Base-by-base conservation (phyloP, 1,140 invertebrate genomes). In the Panagrolaimus sp. region DNA sequence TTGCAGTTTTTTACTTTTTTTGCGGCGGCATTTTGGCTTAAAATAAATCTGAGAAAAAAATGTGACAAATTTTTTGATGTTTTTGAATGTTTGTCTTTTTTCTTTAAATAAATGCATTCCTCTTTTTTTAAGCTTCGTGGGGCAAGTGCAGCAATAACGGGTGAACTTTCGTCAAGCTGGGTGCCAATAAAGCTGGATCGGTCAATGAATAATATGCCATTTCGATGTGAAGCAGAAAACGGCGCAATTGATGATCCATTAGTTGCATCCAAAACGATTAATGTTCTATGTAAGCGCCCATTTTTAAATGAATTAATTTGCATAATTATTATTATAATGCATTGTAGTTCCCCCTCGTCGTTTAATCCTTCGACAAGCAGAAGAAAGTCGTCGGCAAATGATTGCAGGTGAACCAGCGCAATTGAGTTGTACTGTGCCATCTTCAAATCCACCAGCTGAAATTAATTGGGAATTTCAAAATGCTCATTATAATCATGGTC, bases 201-300 rank as follows among this genome's bases (percentile, higher is more conserved):
- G 14, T 68, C 81, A 7, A 75, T 81, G 75, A 81, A 81, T 70
- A 70, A 68, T 14, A 70, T 74, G 51, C 74, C 72, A 16, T 92
- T 95, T 80, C 88, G 90, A 76, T 98, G 94, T 84, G 91, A 93
- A 81, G 93, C 93, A 0, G 88, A 89, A 1, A 97, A 96, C 86
- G 89, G 89, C 38, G 94, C 94, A 0, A 92, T 91, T 0, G 88
- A 90, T 78, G 89, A 90, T 66, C 92, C 93, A 1, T 85, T 95
- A 16, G 88, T 90, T 71, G 89, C 92, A 84, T 89, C 88, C 44
- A 87, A 92, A 51, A 89, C 88, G 9, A 85, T 96, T 2, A 90
- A 89, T 78, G 92, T 98, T 20, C 88, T 91, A 75, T 97, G 93
- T 96, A 87, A 92, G 92, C 90, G 80, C 65, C 45, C 42, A 51